phyloP scores from a whole-genome alignment of 2,888 invertebrate species.

The Eudemis profundana region DNA sequence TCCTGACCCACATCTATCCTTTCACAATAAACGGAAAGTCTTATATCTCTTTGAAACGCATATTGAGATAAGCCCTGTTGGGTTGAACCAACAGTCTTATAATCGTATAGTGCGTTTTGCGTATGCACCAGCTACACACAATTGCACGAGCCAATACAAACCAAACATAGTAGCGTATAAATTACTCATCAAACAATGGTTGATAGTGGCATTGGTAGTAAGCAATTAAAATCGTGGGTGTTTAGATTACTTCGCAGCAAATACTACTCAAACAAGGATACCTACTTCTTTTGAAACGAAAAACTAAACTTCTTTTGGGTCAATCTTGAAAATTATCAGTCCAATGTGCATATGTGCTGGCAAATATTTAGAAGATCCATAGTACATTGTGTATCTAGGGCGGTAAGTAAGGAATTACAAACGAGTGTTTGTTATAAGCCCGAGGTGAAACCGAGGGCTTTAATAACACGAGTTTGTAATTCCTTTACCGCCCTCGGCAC shows the following conservation, averaged over 20 bases:
- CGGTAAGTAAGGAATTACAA: too few species aligned
- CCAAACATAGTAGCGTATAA: slow-evolving; percentile 15
- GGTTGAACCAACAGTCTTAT: neutral
- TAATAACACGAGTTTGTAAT: too few species aligned
- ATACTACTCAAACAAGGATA: neutral
- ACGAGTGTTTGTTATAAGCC: too few species aligned
- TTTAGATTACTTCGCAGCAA: too few species aligned
- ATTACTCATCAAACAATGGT: slow-evolving; percentile 3
- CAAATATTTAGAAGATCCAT: too few species aligned
- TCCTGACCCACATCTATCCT: slow-evolving; percentile 77
- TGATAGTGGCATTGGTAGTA: neutral
- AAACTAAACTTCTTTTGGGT: too few species aligned
- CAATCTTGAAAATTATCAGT: too few species aligned
- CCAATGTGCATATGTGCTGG: too few species aligned
- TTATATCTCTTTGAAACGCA: neutral
- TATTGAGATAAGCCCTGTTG: neutral
- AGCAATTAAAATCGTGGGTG: neutral
- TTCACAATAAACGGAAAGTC: neutral
- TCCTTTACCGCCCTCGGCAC: too few species aligned
- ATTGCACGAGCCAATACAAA: slow-evolving; percentile 22
- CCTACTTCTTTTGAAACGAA: too few species aligned
- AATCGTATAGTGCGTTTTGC: slow-evolving; percentile 67
- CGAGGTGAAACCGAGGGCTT: too few species aligned
- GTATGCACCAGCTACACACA: slow-evolving; percentile 62
- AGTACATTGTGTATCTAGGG: too few species aligned